A percentile compares a stretch with the other conserved stretches of the same genome.
phyloP scores from a whole-genome alignment of 2,888 invertebrate genomes.

The Perizoma affinitatum region DNA sequence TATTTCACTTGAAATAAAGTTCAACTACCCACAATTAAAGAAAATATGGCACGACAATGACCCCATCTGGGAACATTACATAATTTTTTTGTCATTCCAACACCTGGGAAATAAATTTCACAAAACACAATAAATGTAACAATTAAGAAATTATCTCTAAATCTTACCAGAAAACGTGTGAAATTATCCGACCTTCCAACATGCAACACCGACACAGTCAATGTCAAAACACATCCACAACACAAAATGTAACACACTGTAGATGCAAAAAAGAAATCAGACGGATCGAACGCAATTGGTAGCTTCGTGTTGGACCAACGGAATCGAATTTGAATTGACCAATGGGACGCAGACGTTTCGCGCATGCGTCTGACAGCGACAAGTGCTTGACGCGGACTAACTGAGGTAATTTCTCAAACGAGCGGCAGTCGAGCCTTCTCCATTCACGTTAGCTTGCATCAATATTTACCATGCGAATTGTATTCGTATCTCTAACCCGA shows the following conservation, averaged over 20 bases:
- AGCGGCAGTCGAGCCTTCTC: constrained; percentile 73
- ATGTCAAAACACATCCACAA: constrained; percentile 68
- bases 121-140: constrained; percentile 48
- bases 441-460: constrained; percentile 69
- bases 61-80: constrained; percentile 32
- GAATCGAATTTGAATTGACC: constrained; percentile 68
- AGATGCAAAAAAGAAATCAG: constrained; percentile 72
- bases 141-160: constrained; percentile 57
- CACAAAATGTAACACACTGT: constrained; percentile 70
- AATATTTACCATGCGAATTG: constrained; percentile 35
- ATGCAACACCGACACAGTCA: constrained; percentile 47
- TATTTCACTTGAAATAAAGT: constrained; percentile 10
- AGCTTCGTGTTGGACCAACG: constrained; percentile 60
- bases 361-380: constrained; percentile 65
- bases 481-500: constrained; percentile 17
- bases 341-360: constrained; percentile 48
- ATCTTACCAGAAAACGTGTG: constrained; percentile 70
- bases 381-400: constrained; percentile 71
- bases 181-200: constrained; percentile 69
- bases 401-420: constrained; percentile 75
- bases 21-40: constrained; percentile 31
- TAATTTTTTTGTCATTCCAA: constrained; percentile 29
- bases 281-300: constrained; percentile 73
- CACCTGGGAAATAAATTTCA: constrained; percentile 40
- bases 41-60: constrained; percentile 35